A percentile compares a stretch with the other conserved stretches of the same genome.
These are phyloP conservation scores for Stercorarius parasiticus DNA, from an alignment of 2,113 vertebrate species.

Conservation along the genomic window DNA sequence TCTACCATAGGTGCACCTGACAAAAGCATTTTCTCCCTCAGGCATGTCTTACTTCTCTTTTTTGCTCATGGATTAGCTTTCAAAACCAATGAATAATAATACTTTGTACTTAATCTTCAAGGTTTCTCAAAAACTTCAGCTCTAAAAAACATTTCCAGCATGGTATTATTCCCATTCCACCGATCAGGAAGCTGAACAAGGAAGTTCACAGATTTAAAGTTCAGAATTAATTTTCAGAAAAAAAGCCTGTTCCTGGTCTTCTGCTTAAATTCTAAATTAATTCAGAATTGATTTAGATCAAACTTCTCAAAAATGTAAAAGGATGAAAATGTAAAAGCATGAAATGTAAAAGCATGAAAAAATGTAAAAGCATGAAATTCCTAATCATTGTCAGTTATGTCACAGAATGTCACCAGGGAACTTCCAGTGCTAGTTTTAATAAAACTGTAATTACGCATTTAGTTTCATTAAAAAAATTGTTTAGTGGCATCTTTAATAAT, in stretches of 20 bases:
- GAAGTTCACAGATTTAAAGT: background rate
- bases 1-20: background rate
- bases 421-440: background rate
- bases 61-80: background rate
- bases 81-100: background rate
- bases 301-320: background rate
- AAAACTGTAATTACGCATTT: background rate
- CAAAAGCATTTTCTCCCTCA: background rate
- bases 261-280: background rate
- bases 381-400: background rate
- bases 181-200: background rate
- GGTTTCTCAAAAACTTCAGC: background rate
- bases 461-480: background rate
- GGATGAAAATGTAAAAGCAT: background rate
- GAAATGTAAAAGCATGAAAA: background rate
- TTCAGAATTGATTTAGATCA: background rate
- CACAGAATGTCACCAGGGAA: background rate
- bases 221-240: background rate
- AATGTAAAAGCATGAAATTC: background rate
- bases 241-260: background rate
- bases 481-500: background rate
- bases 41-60: background rate
- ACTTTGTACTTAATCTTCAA: background rate
- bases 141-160: background rate
- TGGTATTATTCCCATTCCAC: background rate